Evolutionary conservation across 30 jellyfish, hydroid and myxozoan species (phyloP).

Genomic region (Hydra vulgaris): DNA sequence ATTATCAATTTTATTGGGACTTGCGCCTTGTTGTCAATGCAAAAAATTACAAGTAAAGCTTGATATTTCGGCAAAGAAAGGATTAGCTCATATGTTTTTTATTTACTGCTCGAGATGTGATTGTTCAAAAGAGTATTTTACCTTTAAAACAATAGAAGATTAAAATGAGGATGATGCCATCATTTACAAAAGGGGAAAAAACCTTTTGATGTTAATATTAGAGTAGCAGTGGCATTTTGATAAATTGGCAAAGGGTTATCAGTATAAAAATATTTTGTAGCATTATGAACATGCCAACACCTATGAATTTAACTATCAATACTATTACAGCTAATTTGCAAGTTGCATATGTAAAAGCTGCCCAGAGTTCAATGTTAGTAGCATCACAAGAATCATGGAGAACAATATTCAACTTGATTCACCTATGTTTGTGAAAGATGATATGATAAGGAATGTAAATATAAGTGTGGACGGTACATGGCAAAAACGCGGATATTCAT

Average conservation of each 20-base stretch:
- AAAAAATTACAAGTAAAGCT: not conserved
- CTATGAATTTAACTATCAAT: not conserved
- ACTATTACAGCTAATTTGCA: not conserved
- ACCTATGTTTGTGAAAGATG: too few species aligned
- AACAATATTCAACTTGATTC: too few species aligned
- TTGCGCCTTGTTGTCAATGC: not conserved
- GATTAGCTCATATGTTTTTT: too few species aligned
- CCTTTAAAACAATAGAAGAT: too few species aligned
- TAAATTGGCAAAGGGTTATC: not conserved
- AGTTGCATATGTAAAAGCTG: conserved; percentile 1
- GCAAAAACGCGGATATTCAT: too few species aligned
- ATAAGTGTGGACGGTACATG: too few species aligned
- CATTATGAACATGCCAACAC: conserved; percentile 4
- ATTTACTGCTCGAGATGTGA: too few species aligned
- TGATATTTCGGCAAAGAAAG: not conserved
- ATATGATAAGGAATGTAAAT: too few species aligned
- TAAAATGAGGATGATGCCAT: not conserved
- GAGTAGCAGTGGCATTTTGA: conserved; percentile 1
- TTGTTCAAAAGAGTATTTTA: too few species aligned
- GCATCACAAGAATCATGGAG: too few species aligned
- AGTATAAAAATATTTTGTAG: not conserved
- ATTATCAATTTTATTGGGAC: not conserved
- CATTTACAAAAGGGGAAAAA: not conserved
- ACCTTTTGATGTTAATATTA: not conserved
- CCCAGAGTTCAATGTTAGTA: not conserved